These are phyloP conservation scores for Morone saxatilis DNA, from an alignment of 2,113 vertebrate genomes.

Conservation along the genomic window DNA sequence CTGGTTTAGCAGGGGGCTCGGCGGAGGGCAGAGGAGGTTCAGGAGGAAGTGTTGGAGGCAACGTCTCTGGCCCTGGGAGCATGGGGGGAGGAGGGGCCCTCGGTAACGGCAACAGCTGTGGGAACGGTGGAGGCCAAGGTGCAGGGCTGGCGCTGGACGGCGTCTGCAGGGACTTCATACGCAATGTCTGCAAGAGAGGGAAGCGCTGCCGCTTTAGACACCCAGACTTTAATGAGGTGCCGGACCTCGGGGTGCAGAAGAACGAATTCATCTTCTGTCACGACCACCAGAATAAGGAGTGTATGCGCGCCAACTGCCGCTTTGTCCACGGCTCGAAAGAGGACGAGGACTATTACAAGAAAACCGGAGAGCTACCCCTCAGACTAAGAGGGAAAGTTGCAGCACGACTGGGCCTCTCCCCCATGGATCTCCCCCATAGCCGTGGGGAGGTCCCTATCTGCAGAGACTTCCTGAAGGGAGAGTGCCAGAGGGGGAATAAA, in stretches of 20 bases:
- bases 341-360: slow-evolving; percentile 98
- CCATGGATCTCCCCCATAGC: slow-evolving; percentile 93
- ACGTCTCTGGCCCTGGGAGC: slow-evolving; percentile 64
- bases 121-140: slow-evolving; percentile 77
- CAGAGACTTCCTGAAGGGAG: slow-evolving; percentile 95
- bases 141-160: slow-evolving; percentile 84
- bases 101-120: slow-evolving; percentile 86
- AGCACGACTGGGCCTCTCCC: slow-evolving; percentile 91
- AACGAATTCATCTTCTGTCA: slow-evolving; percentile 99
- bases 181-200: slow-evolving; percentile 96
- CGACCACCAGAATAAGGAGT: slow-evolving; percentile 98
- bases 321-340: slow-evolving; percentile 98
- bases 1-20: slow-evolving; percentile 75
- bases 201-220: slow-evolving; percentile 97
- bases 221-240: slow-evolving; percentile 94
- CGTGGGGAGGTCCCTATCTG: slow-evolving; percentile 96
- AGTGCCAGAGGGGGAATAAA: slow-evolving; percentile 95
- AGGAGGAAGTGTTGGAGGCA: slow-evolving; percentile 73
- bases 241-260: slow-evolving; percentile 95
- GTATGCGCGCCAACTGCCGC: slow-evolving; percentile 93
- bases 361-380: slow-evolving; percentile 92
- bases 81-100: slow-evolving; percentile 85
- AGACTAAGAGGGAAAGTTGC: slow-evolving; percentile 94
- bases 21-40: slow-evolving; percentile 76
- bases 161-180: slow-evolving; percentile 95